Conservation (phyloP, 35 echinoderm and acorn worm species). For the Apostichopus parvimensis region DNA sequence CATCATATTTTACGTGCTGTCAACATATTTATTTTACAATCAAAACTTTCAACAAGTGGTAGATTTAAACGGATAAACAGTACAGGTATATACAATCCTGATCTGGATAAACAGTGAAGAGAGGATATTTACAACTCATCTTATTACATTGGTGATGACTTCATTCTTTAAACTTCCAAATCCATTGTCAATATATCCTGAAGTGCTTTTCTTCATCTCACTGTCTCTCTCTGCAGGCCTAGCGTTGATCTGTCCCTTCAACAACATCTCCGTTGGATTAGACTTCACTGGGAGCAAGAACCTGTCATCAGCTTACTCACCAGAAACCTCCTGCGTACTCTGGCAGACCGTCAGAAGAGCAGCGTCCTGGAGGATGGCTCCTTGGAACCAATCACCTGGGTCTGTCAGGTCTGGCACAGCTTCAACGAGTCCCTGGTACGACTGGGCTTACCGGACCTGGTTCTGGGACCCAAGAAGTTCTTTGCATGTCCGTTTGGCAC, state of each 20-base stretch:
- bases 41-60: no score
- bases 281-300: constrained; percentile 80
- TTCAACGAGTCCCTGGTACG: constrained; percentile 76
- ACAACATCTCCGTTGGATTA: constrained; percentile 91
- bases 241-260: constrained; percentile 79
- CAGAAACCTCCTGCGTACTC: constrained; percentile 54
- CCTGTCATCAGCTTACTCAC: constrained; percentile 59
- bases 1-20: background rate
- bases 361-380: constrained; percentile 43
- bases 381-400: constrained; percentile 63
- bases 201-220: background rate
- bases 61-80: no score
- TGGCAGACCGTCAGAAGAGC: constrained; percentile 54
- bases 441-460: constrained; percentile 69
- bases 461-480: constrained; percentile 85
- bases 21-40: background rate
- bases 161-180: no score
- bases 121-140: no score
- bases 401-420: constrained; percentile 78
- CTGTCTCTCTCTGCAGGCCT: constrained; percentile 34
- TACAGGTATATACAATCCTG: no score
- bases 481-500: constrained; percentile 77
- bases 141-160: no score
- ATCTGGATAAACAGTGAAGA: no score
- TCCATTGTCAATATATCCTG: no score